Evolutionary conservation across 2,797 vertebrate genomes (phyloP).

Genomic region (Ara ararauna): DNA sequence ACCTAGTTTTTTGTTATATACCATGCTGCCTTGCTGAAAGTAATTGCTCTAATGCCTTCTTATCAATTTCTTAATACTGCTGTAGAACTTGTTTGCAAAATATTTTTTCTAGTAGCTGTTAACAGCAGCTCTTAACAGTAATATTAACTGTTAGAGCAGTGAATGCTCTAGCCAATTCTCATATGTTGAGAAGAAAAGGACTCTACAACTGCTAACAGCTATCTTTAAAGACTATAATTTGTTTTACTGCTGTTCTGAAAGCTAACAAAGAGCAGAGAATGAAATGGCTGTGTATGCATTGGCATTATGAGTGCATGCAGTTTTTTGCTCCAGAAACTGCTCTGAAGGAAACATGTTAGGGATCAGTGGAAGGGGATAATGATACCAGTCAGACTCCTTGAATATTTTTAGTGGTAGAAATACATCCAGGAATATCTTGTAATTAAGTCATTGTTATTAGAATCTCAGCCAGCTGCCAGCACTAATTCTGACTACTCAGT

Average conservation of each 20-base stretch:
- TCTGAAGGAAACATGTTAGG: background rate
- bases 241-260: background rate
- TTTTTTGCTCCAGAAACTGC: background rate
- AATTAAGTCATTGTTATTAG: constrained; percentile 29
- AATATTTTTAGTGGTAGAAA: background rate
- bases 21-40: background rate
- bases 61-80: background rate
- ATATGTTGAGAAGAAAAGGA: background rate
- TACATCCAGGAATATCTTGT: background rate
- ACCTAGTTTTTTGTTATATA: background rate
- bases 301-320: background rate
- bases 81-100: background rate
- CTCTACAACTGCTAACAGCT: background rate
- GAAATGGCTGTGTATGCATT: background rate
- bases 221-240: background rate
- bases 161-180: constrained; percentile 2
- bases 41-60: background rate
- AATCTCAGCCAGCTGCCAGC: background rate
- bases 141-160: background rate
- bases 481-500: background rate
- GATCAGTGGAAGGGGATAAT: background rate
- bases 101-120: background rate
- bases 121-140: background rate
- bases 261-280: background rate
- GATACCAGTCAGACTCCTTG: background rate